Conservation (phyloP, 2,888 invertebrate species). For the Drosophila differens region DNA sequence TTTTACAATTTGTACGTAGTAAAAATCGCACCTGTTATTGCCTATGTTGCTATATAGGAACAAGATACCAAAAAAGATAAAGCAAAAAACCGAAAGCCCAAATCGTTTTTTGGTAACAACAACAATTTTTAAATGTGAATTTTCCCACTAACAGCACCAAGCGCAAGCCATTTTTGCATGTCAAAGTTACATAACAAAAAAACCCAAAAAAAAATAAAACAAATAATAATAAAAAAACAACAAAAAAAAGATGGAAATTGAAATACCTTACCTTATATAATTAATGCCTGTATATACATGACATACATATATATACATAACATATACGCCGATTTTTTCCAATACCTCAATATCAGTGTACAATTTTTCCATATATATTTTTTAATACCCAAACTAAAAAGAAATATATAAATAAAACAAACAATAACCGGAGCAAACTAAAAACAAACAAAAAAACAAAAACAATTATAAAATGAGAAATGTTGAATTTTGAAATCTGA, state of each 20-base stretch:
- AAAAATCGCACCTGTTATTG: slow-evolving; percentile 72
- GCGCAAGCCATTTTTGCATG: slow-evolving; percentile 81
- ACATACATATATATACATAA: slow-evolving; percentile 49
- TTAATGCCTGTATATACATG: slow-evolving; percentile 52
- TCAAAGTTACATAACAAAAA: slow-evolving; percentile 59
- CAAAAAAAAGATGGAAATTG: slow-evolving; percentile 3
- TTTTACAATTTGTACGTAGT: slow-evolving; percentile 73
- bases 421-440: slow-evolving; percentile 32
- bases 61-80: slow-evolving; percentile 28
- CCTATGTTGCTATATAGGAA: slow-evolving; percentile 65
- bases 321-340: slow-evolving; percentile 80
- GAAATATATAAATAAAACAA: slow-evolving; percentile 3
- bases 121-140: slow-evolving; percentile 59
- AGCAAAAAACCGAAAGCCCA: slow-evolving; percentile 7
- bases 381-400: slow-evolving; percentile 57
- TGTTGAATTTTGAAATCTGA: slow-evolving; percentile 76
- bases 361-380: slow-evolving; percentile 79
- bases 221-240: neutral
- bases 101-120: slow-evolving; percentile 40
- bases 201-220: slow-evolving; percentile 6
- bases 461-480: slow-evolving; percentile 25
- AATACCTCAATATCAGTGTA: slow-evolving; percentile 80
- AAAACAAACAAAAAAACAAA: slow-evolving; percentile 2
- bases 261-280: slow-evolving; percentile 36
- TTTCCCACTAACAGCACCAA: slow-evolving; percentile 76